phyloP scores from a whole-genome alignment of 2,113 vertebrate species.

The Sterrhoptilus dennistouni region DNA sequence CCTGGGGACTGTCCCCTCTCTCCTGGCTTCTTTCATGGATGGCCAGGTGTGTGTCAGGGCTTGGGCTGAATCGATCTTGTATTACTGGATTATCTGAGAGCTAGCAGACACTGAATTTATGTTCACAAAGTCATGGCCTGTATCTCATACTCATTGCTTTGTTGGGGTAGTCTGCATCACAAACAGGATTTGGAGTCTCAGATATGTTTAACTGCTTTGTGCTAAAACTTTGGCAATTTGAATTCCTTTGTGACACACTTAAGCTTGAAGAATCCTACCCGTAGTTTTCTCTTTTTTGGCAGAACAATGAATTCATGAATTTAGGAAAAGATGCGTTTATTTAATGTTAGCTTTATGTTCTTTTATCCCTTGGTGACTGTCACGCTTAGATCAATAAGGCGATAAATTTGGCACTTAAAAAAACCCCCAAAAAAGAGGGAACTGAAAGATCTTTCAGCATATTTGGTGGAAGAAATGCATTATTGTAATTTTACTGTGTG shows the following conservation, averaged over 20 bases:
- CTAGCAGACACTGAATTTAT: background rate
- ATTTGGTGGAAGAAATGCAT: background rate
- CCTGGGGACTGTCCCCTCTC: accelerated
- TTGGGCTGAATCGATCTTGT: background rate
- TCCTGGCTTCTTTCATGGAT: background rate
- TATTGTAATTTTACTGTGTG: background rate
- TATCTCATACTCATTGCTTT: background rate
- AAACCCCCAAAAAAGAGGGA: background rate
- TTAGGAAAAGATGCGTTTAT: background rate
- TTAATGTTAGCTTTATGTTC: background rate
- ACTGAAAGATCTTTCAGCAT: background rate
- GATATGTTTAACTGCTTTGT: background rate
- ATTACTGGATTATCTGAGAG: background rate
- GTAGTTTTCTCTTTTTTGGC: background rate
- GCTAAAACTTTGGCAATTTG: background rate
- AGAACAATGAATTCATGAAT: background rate
- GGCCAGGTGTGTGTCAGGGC: background rate
- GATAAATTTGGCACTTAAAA: background rate
- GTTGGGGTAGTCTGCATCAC: background rate
- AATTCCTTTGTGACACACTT: background rate
- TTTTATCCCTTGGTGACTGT: background rate
- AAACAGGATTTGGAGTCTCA: background rate
- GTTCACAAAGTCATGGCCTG: background rate
- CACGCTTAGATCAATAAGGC: background rate
- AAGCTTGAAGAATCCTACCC: background rate